Base-by-base conservation (phyloP, 1,140 invertebrate genomes). In the Hydropsyche tenuis region DNA sequence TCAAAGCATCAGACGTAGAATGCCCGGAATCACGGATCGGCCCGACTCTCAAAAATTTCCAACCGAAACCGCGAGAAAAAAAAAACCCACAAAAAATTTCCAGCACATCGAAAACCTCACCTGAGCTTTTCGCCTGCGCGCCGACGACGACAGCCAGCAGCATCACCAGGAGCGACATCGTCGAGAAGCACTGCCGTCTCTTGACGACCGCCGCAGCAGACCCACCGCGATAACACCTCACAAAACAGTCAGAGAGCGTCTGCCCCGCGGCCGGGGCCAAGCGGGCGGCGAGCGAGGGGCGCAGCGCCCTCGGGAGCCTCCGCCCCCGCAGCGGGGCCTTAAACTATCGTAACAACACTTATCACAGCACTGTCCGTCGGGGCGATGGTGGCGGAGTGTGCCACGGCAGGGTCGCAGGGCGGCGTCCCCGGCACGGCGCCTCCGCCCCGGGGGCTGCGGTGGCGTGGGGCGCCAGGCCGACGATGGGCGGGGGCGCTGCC, bases 331-430 rank as follows among this genome's bases (percentile, higher is more conserved):
- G 9, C 56, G 56, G 4, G 56, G 22, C 20, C 56, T 60, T 25
- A 60, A 60, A 60, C 56, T 60, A 60, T 60, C 23, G 56, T 25
- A 60, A 60, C 23, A 60, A 60, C 63, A 65, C 63, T 65, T 65
- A 43, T 65, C 56, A 60, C 56, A 60, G 56, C 23, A 60, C 22
- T 25, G 23, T 25, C 23, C 22, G 20, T 25, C 48, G n/a, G n/a
- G 56, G 23, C 20, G n/a, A n/a, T n/a, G n/a, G n/a, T n/a, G 43
- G 43, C 5, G 63, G 63, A 6, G 16, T 30, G 63, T 30, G 30
- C 16, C 63, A 42, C 30, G 3, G 30, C 3, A 18, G 30, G 63
- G 63, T 63, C 30, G 22, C 25, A 42, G 20, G 63, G 63, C 30
- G 63, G 27, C n/a, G 63, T 42, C 63, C 63, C 63, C 4, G 43